Conservation (phyloP, 2,113 vertebrate genomes). For the Vidua chalybeata region DNA sequence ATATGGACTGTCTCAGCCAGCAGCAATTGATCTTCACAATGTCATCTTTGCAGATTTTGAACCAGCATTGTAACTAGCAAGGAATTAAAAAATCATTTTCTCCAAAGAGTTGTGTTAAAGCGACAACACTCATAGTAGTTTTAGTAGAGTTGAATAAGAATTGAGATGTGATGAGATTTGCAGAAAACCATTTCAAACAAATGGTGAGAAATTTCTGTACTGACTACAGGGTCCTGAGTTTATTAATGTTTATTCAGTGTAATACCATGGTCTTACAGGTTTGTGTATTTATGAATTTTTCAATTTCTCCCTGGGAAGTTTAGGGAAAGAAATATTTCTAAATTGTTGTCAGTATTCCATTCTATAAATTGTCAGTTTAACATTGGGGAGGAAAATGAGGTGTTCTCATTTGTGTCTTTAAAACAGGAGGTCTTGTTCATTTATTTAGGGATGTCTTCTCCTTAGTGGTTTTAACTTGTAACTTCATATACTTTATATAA, state of each 20-base stretch:
- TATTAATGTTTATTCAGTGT: background rate
- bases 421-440: background rate
- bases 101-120: background rate
- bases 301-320: background rate
- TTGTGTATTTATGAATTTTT: background rate
- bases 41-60: background rate
- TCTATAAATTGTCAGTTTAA: background rate
- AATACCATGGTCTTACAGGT: background rate
- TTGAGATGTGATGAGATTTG: background rate
- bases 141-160: background rate
- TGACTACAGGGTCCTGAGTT: accelerated
- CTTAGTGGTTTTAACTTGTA: background rate
- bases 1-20: accelerated
- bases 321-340: background rate
- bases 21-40: background rate
- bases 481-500: background rate
- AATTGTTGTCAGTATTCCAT: background rate
- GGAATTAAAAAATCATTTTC: background rate
- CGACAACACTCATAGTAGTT: background rate
- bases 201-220: background rate
- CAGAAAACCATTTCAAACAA: background rate
- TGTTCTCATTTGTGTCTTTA: background rate
- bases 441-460: background rate
- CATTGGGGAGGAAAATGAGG: background rate
- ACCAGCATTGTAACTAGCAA: background rate